These are phyloP conservation scores for Scaptomyza montana DNA, from an alignment of 1,140 invertebrate species.

Conservation along the genomic window DNA sequence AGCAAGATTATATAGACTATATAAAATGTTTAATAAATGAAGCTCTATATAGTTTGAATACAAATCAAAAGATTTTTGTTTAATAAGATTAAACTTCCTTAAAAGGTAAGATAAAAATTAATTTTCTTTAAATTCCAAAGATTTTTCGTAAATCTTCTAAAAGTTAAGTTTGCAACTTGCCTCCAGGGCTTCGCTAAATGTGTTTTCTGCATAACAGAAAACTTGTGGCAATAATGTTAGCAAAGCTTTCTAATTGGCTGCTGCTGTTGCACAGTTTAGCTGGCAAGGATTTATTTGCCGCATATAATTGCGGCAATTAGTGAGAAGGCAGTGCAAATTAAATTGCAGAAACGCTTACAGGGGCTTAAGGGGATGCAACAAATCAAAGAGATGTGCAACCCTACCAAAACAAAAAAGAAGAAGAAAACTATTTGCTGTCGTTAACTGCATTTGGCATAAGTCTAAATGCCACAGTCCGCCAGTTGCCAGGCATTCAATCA, in stretches of 20 bases:
- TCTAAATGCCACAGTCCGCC: neutral
- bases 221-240: constrained; percentile 29
- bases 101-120: too few species aligned
- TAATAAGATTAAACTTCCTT: too few species aligned
- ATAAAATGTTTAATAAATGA: too few species aligned
- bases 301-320: constrained; percentile 71
- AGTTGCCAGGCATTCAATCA: constrained; percentile 34
- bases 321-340: constrained; percentile 43
- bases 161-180: too few species aligned
- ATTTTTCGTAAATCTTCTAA: too few species aligned
- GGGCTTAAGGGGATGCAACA: neutral
- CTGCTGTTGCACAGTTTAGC: constrained; percentile 6
- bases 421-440: constrained; percentile 4
- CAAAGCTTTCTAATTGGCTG: constrained; percentile 45
- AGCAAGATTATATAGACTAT: too few species aligned
- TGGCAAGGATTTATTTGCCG: constrained; percentile 55
- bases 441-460: constrained; percentile 17
- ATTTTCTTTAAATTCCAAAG: too few species aligned
- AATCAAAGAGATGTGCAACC: neutral
- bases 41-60: too few species aligned
- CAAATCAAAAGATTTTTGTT: too few species aligned
- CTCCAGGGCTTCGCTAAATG: neutral
- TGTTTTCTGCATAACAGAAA: constrained; percentile 1
- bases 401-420: neutral
- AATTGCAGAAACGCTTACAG: neutral